These are phyloP conservation scores for Prinia subflava DNA, from an alignment of 2,113 vertebrate species.

Conservation along the genomic window DNA sequence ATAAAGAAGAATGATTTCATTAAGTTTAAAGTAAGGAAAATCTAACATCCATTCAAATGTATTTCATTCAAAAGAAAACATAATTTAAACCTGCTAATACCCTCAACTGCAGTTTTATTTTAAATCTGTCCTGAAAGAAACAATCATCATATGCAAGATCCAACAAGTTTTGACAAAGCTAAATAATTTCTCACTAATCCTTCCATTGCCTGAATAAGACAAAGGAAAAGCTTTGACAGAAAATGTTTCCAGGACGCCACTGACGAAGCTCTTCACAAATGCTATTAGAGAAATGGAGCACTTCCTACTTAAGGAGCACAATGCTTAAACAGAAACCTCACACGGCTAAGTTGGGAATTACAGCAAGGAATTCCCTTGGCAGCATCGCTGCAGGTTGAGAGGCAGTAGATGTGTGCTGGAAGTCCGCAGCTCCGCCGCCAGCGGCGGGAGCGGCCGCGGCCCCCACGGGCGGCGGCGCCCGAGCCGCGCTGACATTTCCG, in stretches of 20 bases:
- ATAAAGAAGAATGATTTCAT: neutral
- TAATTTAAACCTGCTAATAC: neutral
- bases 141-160: neutral
- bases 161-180: neutral
- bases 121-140: neutral
- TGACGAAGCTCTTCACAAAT: neutral
- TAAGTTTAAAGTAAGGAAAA: neutral
- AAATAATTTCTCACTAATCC: neutral
- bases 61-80: neutral
- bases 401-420: accelerated
- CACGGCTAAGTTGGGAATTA: neutral
- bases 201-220: neutral
- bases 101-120: neutral
- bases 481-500: neutral
- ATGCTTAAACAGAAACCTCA: neutral
- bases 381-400: neutral
- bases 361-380: neutral
- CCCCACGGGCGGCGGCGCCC: neutral
- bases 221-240: neutral
- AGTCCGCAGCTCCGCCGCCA: neutral
- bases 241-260: neutral
- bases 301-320: neutral
- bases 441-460: neutral
- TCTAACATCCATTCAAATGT: neutral
- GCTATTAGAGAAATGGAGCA: neutral